A percentile compares a stretch with the other conserved stretches of the same genome.
Evolutionary conservation across 1,140 invertebrate genomes (phyloP).

Genomic region (Cydia amplana): DNA sequence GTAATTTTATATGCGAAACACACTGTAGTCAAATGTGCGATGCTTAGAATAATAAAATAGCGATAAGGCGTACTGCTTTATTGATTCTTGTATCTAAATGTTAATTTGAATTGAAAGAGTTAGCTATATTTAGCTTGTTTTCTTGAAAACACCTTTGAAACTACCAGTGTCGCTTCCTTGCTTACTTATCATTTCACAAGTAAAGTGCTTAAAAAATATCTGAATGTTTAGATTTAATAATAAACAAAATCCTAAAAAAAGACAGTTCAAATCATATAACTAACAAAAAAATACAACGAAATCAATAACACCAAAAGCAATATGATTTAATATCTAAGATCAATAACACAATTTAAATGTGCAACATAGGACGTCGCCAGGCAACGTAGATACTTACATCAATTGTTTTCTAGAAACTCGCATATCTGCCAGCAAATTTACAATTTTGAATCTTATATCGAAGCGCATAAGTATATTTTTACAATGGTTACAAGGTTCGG

Average conservation of each 20-base stretch:
- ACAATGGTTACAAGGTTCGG: neutral
- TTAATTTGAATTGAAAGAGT: neutral
- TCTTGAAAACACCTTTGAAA: too few relatives aligned
- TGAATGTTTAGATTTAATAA: too few relatives aligned
- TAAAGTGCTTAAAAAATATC: neutral
- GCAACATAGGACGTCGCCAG: conserved; percentile 47
- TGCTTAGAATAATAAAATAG: conserved; percentile 32
- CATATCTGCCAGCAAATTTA: neutral
- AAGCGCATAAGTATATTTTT: neutral
- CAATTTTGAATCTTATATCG: neutral
- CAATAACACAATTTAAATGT: conserved; percentile 43
- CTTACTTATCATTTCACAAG: neutral
- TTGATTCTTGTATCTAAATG: conserved; percentile 2
- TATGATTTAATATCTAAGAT: neutral
- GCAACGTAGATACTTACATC: conserved; percentile 39
- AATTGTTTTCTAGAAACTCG: neutral
- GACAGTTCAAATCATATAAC: neutral
- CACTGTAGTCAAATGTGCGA: conserved; percentile 5
- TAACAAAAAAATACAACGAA: neutral
- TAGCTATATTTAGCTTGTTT: neutral
- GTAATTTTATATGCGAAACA: neutral
- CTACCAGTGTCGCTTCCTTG: neutral
- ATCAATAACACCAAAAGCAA: too few relatives aligned
- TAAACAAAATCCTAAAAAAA: neutral
- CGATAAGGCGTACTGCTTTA: conserved; percentile 14